Conservation (phyloP, 2,113 vertebrate species). For the Lucifuga dentata region DNA sequence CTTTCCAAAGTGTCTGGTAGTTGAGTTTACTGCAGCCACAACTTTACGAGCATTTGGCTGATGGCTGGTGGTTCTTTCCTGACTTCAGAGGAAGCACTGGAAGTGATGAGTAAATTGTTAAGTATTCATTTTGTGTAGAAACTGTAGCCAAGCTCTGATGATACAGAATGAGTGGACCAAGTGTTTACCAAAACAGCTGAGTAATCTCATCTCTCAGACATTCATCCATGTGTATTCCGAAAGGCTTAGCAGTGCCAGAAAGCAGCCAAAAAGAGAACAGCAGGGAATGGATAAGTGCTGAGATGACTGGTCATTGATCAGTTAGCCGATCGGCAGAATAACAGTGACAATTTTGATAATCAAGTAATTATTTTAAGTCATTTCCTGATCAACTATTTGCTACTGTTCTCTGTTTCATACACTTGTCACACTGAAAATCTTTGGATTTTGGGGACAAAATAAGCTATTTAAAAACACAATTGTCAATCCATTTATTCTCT, state of each 20-base stretch:
- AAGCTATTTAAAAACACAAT: too few species aligned
- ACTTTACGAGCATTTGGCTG: conserved; percentile 56
- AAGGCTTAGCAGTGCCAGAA: background rate
- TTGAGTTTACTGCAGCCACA: conserved; percentile 45
- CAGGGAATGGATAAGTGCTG: too few species aligned
- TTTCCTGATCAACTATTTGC: too few species aligned
- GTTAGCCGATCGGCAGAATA: too few species aligned
- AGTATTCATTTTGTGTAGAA: conserved; percentile 57
- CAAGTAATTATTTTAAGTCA: too few species aligned
- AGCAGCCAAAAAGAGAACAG: too few species aligned
- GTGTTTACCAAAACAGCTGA: conserved; percentile 49
- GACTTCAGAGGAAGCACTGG: conserved; percentile 24
- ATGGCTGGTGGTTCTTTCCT: conserved; percentile 25
- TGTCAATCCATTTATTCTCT: too few species aligned
- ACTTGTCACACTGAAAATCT: too few species aligned
- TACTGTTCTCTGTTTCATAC: too few species aligned
- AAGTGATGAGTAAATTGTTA: conserved; percentile 45
- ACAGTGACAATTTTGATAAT: too few species aligned
- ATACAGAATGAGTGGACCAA: conserved; percentile 60
- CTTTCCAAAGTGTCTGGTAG: conserved; percentile 52
- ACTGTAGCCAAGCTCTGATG: conserved; percentile 40
- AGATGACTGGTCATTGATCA: too few species aligned
- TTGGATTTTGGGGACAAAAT: too few species aligned
- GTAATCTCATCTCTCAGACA: conserved; percentile 56
- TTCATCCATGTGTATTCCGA: conserved; percentile 55